Conservation (phyloP, 2,888 invertebrate species). For the Drosophila niveifrons region DNA sequence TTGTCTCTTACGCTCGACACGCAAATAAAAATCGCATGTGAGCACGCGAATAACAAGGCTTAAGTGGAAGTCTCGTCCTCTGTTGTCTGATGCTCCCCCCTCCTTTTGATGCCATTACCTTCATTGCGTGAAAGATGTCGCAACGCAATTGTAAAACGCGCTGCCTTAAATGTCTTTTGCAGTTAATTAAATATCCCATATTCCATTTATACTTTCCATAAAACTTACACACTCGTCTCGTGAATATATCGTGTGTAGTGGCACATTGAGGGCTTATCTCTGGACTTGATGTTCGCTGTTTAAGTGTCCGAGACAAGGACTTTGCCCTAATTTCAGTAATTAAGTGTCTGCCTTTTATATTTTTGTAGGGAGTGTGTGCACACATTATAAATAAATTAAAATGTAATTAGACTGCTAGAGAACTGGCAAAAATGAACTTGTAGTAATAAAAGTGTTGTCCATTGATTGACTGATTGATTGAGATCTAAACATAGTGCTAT, state of each 20-base stretch:
- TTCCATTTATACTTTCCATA: slow-evolving; percentile 24
- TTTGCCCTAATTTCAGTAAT: slow-evolving; percentile 64
- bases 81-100: background rate
- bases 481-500: background rate
- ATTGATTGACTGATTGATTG: slow-evolving; percentile 11
- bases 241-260: slow-evolving; percentile 28
- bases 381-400: slow-evolving; percentile 67
- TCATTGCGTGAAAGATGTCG: slow-evolving; percentile 68
- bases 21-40: slow-evolving; percentile 83
- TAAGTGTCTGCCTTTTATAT: slow-evolving; percentile 42
- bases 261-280: slow-evolving; percentile 53
- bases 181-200: slow-evolving; percentile 76
- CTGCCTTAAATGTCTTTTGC: slow-evolving; percentile 76
- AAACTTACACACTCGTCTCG: background rate
- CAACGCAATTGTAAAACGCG: slow-evolving; percentile 72
- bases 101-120: background rate
- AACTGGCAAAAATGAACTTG: background rate
- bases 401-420: slow-evolving; percentile 56
- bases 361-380: slow-evolving; percentile 13
- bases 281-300: slow-evolving; percentile 14
- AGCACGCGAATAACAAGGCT: slow-evolving; percentile 76
- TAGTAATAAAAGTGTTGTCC: background rate
- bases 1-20: slow-evolving; percentile 67
- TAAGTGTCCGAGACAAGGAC: slow-evolving; percentile 45
- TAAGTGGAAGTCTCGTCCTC: slow-evolving; percentile 42